Evolutionary conservation across 2,797 vertebrate genomes (phyloP).

Genomic region (Acridotheres tristis): DNA sequence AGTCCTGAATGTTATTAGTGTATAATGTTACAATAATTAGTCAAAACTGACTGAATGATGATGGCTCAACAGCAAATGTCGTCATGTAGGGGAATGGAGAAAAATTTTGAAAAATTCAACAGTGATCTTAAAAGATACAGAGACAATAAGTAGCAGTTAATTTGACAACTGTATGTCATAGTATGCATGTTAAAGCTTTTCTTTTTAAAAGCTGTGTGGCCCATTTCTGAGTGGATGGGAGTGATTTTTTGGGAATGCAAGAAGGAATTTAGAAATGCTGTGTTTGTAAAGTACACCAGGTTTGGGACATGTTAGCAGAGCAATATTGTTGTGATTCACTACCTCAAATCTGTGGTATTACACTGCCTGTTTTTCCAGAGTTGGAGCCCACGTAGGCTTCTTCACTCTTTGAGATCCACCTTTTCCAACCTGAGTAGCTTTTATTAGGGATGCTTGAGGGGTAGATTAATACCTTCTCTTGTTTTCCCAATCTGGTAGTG

Average conservation of each 20-base stretch:
- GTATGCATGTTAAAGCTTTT: not conserved
- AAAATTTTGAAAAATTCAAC: not conserved
- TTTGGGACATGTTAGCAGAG: not conserved
- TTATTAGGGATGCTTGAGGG: no score
- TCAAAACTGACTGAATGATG: not conserved
- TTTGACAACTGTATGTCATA: not conserved
- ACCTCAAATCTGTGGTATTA: not conserved
- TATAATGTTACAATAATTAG: not conserved
- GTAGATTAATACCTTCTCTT: no score
- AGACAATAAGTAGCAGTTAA: not conserved
- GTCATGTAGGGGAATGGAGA: not conserved
- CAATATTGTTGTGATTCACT: fast-evolving
- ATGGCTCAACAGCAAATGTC: not conserved
- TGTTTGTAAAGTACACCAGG: fast-evolving
- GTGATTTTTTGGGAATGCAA: not conserved
- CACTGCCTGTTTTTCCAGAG: not conserved
- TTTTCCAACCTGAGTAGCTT: no score
- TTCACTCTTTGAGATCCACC: not conserved
- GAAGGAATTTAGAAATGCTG: not conserved
- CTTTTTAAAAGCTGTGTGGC: not conserved
- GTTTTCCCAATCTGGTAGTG: no score
- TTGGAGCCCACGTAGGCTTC: not conserved
- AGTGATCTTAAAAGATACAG: fast-evolving
- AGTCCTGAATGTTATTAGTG: fast-evolving
- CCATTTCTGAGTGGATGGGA: not conserved